Percentiles rank a stretch among this genome's conserved stretches.
Conservation (phyloP, 2,113 vertebrate genomes). For the Dendrocopos noguchii region DNA sequence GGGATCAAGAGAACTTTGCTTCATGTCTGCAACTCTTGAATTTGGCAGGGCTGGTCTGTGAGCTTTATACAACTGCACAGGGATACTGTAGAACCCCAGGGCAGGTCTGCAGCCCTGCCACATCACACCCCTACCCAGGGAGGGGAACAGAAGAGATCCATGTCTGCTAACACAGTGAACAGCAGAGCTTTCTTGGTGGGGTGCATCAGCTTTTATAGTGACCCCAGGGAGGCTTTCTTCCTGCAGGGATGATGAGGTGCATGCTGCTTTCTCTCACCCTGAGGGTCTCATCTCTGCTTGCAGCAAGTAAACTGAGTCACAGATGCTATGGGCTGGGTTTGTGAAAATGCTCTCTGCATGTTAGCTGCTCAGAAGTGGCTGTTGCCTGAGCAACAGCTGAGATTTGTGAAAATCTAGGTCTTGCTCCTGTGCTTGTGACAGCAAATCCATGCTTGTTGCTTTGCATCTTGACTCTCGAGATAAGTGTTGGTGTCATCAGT, state of each 20-base stretch:
- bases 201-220: not conserved
- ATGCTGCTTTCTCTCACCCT: not conserved
- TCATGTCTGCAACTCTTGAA: not conserved
- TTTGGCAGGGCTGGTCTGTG: not conserved
- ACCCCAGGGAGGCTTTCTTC: not conserved
- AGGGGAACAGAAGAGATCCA: not conserved
- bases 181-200: not conserved
- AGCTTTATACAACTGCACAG: not conserved
- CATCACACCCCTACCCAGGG: rapidly evolving
- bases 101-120: not conserved
- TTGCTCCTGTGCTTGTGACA: slow-evolving; percentile 23
- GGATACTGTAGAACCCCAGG: not conserved
- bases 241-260: not conserved
- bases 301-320: slow-evolving; percentile 47
- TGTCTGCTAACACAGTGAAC: not conserved
- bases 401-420: slow-evolving; percentile 38
- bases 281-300: not conserved
- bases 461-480: not conserved
- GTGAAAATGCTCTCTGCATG: not conserved
- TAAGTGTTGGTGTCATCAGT: not conserved
- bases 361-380: not conserved
- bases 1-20: not conserved
- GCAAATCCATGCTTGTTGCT: not conserved
- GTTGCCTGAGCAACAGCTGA: slow-evolving; percentile 44
- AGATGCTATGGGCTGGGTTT: not conserved